Evolutionary conservation across 2,113 vertebrate genomes (phyloP), one percentile per base, ranked within the genome.

Genomic region (Edolisoma coerulescens): DNA sequence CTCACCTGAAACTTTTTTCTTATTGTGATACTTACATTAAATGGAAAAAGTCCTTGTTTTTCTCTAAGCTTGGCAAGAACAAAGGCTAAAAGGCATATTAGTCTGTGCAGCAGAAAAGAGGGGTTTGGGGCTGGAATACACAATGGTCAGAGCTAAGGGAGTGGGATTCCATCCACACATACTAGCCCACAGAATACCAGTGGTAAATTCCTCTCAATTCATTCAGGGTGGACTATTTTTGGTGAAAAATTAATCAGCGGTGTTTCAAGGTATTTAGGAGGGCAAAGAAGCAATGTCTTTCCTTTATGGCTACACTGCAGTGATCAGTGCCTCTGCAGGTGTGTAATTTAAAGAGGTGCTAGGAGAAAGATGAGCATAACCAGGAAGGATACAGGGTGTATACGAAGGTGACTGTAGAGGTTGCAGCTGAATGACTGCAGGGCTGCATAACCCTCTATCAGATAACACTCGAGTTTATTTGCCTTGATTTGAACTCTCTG

Each of bases 201-300:
- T 28, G n/a, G 42, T 8, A 76, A 95, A 78, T 78, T 53, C 80
- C 56, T 75, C 73, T 86, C 8, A 0, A 24, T 39, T 39, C 71
- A 79, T 79, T 52, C 65, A 73, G 82, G 13, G 42, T 39, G 60
- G 73, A 54, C 56, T 91, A 45, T 79, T 95, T 93, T 79, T 41
- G 76, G 76, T 91, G 90, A 94, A 87, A 96, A 93, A 92, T 86
- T 90, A 88, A 94, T 96, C 88, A 71, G 18, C 0, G 0, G 39
- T 19, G 41, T 93, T 92, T 94, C 96, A 96, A 93, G 89, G 93
- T 94, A 96, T 87, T 94, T 68, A 94, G 86, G 96, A 93, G 95
- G 95, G 92, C 92, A 95, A 96, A 96, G 95, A 89, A 89, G 92
- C 93, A 97, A 93, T 96, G 92, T 94, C 90, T 96, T 95, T 94